These are phyloP conservation scores for Xiphias gladius DNA, from an alignment of 2,113 vertebrate species.

Conservation along the genomic window DNA sequence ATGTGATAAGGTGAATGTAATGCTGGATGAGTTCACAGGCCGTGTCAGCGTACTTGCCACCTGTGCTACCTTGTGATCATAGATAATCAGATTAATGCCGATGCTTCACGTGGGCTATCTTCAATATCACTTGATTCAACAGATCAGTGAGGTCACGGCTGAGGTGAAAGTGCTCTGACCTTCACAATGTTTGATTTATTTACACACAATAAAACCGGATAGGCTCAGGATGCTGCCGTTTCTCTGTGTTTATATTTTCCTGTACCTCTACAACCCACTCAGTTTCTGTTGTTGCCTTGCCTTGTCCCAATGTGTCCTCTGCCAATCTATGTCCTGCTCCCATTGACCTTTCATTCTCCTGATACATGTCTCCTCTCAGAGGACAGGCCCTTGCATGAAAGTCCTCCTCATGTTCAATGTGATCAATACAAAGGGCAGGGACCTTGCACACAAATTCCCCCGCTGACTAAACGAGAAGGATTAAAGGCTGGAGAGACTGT, in stretches of 20 bases:
- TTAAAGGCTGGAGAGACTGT: slow-evolving; percentile 70
- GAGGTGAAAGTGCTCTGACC: slow-evolving; percentile 73
- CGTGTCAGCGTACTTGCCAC: slow-evolving; percentile 77
- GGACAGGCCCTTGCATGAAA: slow-evolving; percentile 65
- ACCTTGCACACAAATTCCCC: slow-evolving; percentile 73
- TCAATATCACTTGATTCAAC: slow-evolving; percentile 74
- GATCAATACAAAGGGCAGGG: slow-evolving; percentile 81
- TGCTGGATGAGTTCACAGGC: slow-evolving; percentile 73
- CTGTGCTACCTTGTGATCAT: slow-evolving; percentile 68
- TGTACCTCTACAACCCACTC: slow-evolving; percentile 36
- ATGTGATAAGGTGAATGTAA: slow-evolving; percentile 71
- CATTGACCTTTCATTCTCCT: slow-evolving; percentile 73
- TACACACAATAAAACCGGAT: slow-evolving; percentile 73
- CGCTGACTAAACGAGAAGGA: slow-evolving; percentile 69
- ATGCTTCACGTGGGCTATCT: slow-evolving; percentile 66
- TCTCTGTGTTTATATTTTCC: slow-evolving; percentile 57
- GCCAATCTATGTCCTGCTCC: slow-evolving; percentile 70
- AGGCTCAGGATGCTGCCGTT: slow-evolving; percentile 52
- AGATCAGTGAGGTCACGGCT: slow-evolving; percentile 67
- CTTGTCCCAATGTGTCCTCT: slow-evolving; percentile 62
- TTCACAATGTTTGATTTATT: slow-evolving; percentile 71
- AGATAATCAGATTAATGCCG: slow-evolving; percentile 78
- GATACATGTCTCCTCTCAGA: slow-evolving; percentile 72
- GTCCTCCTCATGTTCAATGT: slow-evolving; percentile 72
- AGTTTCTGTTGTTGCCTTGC: slow-evolving; percentile 56